Evolutionary conservation across 2,888 invertebrate genomes (phyloP).

Genomic region (Acanthoscelides obtectus): DNA sequence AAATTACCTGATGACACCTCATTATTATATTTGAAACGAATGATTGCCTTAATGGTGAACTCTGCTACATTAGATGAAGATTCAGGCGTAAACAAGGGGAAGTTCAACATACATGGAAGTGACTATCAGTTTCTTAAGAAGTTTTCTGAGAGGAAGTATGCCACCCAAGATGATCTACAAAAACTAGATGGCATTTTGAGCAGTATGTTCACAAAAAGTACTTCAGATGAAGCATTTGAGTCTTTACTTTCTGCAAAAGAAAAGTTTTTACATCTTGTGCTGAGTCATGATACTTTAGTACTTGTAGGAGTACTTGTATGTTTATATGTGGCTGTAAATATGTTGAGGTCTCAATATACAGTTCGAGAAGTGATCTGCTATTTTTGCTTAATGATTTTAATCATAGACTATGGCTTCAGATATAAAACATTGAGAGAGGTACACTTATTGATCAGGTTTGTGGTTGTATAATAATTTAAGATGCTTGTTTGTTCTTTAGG

Average conservation of each 20-base stretch:
- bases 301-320: constrained; percentile 14
- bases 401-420: constrained; percentile 24
- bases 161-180: constrained; percentile 20
- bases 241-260: constrained; percentile 14
- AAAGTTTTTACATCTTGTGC: constrained; percentile 15
- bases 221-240: constrained; percentile 17
- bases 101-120: constrained; percentile 16
- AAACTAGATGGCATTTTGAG: constrained; percentile 25
- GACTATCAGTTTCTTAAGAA: constrained; percentile 21
- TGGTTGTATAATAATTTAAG: background rate
- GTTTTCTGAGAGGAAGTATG: constrained; percentile 15
- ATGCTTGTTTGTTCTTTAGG: constrained; percentile 18
- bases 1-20: constrained; percentile 11
- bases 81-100: constrained; percentile 14
- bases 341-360: constrained; percentile 24
- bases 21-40: constrained; percentile 20
- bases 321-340: constrained; percentile 20
- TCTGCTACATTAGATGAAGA: constrained; percentile 19
- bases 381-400: constrained; percentile 18
- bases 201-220: constrained; percentile 17
- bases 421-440: constrained; percentile 25
- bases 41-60: constrained; percentile 21
- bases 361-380: constrained; percentile 24
- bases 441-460: constrained; percentile 4
- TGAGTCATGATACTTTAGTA: constrained; percentile 17